Evolutionary conservation across 2,888 invertebrate species (phyloP).

Genomic region (Caenorhabditis sinica): DNA sequence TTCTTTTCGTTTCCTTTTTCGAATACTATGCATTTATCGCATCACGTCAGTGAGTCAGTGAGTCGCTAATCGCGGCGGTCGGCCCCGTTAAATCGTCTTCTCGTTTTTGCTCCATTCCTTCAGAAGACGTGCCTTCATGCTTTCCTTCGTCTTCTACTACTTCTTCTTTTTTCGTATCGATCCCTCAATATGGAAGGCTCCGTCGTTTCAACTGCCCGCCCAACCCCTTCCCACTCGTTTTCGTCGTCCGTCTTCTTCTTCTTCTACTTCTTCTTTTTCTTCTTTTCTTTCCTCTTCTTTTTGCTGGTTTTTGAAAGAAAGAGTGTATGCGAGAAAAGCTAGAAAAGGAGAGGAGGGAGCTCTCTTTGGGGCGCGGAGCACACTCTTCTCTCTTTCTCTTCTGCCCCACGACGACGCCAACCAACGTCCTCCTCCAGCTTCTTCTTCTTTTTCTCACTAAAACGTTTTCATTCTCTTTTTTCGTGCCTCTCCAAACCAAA

Average conservation of each 20-base stretch:
- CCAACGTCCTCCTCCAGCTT: slow-evolving; percentile 26
- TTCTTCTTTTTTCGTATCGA: slow-evolving; percentile 41
- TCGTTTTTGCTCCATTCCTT: slow-evolving; percentile 61
- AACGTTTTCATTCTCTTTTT: slow-evolving; percentile 48
- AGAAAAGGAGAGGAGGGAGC: slow-evolving; percentile 17
- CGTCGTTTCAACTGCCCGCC: slow-evolving; percentile 37
- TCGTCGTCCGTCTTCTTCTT: slow-evolving; percentile 50
- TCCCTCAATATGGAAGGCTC: slow-evolving; percentile 39
- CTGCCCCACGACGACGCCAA: slow-evolving; percentile 27
- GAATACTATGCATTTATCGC: slow-evolving; percentile 60
- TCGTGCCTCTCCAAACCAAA: slow-evolving; percentile 27
- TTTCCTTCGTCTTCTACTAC: slow-evolving; percentile 7
- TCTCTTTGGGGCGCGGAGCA: slow-evolving; percentile 23
- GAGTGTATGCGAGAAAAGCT: slow-evolving; percentile 60
- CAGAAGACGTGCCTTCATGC: slow-evolving; percentile 49
- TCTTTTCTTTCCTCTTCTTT: slow-evolving; percentile 30
- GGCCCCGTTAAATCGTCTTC: slow-evolving; percentile 64
- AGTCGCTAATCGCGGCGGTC: slow-evolving; percentile 60
- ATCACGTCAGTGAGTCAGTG: slow-evolving; percentile 60
- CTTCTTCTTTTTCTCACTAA: slow-evolving; percentile 46
- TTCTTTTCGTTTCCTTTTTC: slow-evolving; percentile 14
- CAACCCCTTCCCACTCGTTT: slow-evolving; percentile 47
- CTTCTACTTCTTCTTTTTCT: slow-evolving; percentile 41
- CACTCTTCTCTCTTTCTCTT: slow-evolving; percentile 50
- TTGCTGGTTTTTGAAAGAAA: slow-evolving; percentile 56